Percentiles rank a stretch among this genome's conserved stretches.
Evolutionary conservation across 2,888 invertebrate species (phyloP).

Genomic region (Rhaphigaster nebulosa): DNA sequence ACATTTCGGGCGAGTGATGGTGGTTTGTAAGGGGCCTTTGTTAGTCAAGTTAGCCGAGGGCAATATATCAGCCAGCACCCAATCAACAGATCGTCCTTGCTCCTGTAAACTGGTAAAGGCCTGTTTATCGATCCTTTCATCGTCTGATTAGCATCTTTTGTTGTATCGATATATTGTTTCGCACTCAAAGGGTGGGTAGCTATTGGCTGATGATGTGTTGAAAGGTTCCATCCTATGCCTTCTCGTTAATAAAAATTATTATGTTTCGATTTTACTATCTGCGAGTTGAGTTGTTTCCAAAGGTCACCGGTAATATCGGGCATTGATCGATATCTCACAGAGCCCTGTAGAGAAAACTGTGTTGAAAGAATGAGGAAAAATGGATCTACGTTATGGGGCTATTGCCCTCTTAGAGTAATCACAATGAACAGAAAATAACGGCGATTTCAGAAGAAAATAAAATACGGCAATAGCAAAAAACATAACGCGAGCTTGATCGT

Average conservation of each 20-base stretch:
- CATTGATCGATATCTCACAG: neutral
- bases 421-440: too few species aligned
- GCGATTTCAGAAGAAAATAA: too few species aligned
- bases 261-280: neutral
- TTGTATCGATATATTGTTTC: neutral
- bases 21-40: neutral
- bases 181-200: neutral
- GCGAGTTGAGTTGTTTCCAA: neutral
- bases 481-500: too few species aligned
- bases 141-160: neutral
- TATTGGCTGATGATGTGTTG: neutral
- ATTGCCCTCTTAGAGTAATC: too few species aligned
- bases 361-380: neutral
- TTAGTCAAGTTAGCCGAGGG: neutral
- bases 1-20: neutral
- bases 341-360: neutral
- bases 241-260: neutral
- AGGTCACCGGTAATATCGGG: neutral
- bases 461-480: too few species aligned
- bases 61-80: neutral
- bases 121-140: neutral
- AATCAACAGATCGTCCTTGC: conserved; percentile 9
- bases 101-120: neutral
- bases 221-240: neutral
- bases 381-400: too few species aligned